Evolutionary conservation across 1,140 invertebrate genomes (phyloP).

Genomic region (Monochamus saltuarius): DNA sequence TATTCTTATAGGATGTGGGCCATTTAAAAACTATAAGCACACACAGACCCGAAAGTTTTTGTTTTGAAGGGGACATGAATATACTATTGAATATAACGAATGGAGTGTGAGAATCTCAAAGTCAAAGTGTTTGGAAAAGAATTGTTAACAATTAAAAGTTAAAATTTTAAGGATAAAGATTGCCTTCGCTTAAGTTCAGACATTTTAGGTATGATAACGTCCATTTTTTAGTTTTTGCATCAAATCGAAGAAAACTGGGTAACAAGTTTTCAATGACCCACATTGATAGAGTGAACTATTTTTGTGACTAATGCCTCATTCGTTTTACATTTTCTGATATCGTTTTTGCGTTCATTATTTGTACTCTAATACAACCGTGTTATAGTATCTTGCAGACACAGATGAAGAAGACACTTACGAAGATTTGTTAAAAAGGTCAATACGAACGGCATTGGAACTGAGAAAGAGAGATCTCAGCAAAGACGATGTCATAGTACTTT

Average conservation of each 20-base stretch:
- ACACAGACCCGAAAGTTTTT: no score
- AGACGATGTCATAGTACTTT: slow-evolving; percentile 34
- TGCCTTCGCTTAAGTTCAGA: slow-evolving; percentile 9
- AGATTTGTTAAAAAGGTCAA: slow-evolving; percentile 21
- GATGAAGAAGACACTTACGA: slow-evolving; percentile 32
- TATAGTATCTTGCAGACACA: slow-evolving; percentile 30
- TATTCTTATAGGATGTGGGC: background rate
- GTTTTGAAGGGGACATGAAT: no score
- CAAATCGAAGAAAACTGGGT: background rate
- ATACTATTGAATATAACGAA: no score
- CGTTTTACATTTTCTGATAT: slow-evolving; percentile 4
- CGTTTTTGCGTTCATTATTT: slow-evolving; percentile 5
- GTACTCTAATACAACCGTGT: slow-evolving; percentile 5
- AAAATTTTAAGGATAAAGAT: slow-evolving; percentile 11
- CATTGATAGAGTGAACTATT: no score
- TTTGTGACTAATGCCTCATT: background rate
- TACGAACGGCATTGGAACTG: slow-evolving; percentile 35
- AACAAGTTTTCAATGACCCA: no score
- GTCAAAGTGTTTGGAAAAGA: no score
- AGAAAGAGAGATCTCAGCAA: slow-evolving; percentile 19
- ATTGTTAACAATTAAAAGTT: no score
- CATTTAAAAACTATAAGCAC: no score
- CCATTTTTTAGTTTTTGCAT: no score
- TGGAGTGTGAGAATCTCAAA: no score
- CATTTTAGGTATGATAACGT: slow-evolving; percentile 9